Evolutionary conservation across 2,797 vertebrate species (phyloP).

Genomic region (Morus bassanus): DNA sequence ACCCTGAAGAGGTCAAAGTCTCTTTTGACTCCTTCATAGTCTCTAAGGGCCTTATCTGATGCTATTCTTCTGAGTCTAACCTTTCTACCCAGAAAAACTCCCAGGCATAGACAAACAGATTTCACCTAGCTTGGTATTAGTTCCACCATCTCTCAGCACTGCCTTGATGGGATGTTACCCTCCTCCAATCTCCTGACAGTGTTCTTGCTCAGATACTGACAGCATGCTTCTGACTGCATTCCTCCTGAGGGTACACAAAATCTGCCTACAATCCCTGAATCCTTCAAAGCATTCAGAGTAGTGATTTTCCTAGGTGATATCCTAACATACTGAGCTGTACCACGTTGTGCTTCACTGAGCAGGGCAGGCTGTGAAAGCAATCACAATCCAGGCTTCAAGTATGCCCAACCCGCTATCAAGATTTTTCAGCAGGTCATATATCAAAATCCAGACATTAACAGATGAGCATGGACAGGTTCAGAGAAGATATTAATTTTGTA

Average conservation of each 20-base stretch:
- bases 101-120: not conserved
- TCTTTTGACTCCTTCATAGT: not conserved
- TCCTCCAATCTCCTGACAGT: not conserved
- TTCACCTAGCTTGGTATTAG: not conserved
- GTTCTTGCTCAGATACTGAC: not conserved
- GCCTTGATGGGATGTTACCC: not conserved
- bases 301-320: not conserved
- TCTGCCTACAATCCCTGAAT: not conserved
- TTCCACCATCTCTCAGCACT: not conserved
- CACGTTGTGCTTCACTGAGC: not conserved
- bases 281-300: not conserved
- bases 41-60: not conserved
- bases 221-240: accelerated
- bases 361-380: not conserved
- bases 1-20: not conserved
- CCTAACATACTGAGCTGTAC: not conserved
- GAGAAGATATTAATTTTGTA: not conserved
- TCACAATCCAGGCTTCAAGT: not conserved
- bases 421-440: not conserved
- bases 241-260: not conserved
- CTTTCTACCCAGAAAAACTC: not conserved
- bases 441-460: not conserved
- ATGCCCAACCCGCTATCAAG: not conserved
- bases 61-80: not conserved
- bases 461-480: not conserved